A percentile compares a stretch with the other conserved stretches of the same genome.
phyloP scores from a whole-genome alignment of 2,797 vertebrate species.

The Momotus momota region DNA sequence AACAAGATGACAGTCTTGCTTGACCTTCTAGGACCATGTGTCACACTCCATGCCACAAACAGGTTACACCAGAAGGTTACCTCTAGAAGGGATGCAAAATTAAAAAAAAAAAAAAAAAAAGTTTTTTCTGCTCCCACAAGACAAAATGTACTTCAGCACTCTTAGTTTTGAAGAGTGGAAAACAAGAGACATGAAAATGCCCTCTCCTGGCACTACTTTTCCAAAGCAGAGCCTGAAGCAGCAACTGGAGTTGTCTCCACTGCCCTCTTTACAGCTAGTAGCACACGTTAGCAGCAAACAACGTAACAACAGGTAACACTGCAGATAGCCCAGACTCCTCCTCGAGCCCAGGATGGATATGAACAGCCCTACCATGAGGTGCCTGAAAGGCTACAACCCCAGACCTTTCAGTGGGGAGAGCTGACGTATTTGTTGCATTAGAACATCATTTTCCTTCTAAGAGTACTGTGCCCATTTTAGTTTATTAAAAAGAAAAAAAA shows the following conservation, averaged over 20 bases:
- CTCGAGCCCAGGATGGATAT: background rate
- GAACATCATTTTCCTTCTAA: background rate
- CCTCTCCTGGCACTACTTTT: background rate
- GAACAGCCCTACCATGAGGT: background rate
- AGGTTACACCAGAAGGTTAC: rapidly evolving
- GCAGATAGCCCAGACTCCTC: background rate
- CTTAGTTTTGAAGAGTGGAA: background rate
- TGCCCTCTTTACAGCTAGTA: background rate
- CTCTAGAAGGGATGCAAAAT: background rate
- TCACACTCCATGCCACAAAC: background rate
- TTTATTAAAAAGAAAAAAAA: background rate
- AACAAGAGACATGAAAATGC: background rate
- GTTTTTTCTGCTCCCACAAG: background rate
- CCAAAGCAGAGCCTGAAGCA: background rate
- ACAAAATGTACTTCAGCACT: background rate
- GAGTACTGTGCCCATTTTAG: background rate
- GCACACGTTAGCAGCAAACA: background rate
- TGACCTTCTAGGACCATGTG: background rate
- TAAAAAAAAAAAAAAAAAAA: rapidly evolving
- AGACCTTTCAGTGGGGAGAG: background rate
- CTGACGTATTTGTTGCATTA: background rate
- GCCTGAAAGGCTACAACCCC: background rate
- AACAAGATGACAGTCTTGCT: background rate
- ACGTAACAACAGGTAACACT: background rate
- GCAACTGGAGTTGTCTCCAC: background rate